phyloP scores from a whole-genome alignment of 2,797 vertebrate genomes.

The Acanthopagrus latus region DNA sequence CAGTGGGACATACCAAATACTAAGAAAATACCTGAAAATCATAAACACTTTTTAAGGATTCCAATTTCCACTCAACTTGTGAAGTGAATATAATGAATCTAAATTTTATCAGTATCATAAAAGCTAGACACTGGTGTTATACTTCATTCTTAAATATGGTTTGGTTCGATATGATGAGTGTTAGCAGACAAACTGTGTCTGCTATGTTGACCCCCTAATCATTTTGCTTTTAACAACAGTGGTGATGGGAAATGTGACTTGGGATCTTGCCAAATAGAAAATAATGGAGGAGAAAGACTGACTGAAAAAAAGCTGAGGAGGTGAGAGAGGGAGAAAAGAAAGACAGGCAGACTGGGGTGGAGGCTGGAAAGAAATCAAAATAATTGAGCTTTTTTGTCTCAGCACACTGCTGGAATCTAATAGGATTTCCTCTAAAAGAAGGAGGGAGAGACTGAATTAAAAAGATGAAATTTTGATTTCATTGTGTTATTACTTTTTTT shows the following conservation, averaged over 20 bases:
- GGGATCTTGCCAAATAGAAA: conserved; percentile 20
- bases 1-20: too few relatives aligned
- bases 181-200: conserved; percentile 11
- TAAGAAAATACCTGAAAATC: too few relatives aligned
- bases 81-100: neutral
- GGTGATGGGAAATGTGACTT: conserved; percentile 14
- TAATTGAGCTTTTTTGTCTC: conserved; percentile 27
- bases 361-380: conserved; percentile 31
- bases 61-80: too few relatives aligned
- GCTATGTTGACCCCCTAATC: neutral
- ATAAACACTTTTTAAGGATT: too few relatives aligned
- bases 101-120: neutral
- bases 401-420: conserved; percentile 63
- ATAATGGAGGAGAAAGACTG: neutral
- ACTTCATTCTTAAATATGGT: neutral
- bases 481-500: conserved; percentile 60
- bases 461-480: conserved; percentile 76
- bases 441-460: conserved; percentile 59
- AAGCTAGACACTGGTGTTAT: neutral
- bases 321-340: neutral
- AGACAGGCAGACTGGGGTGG: neutral
- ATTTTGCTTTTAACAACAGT: conserved; percentile 11
- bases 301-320: neutral
- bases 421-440: conserved; percentile 49
- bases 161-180: conserved; percentile 13